These are phyloP conservation scores for Corythornis leucogaster DNA, from an alignment of 2,797 vertebrate genomes.

Conservation along the genomic window DNA sequence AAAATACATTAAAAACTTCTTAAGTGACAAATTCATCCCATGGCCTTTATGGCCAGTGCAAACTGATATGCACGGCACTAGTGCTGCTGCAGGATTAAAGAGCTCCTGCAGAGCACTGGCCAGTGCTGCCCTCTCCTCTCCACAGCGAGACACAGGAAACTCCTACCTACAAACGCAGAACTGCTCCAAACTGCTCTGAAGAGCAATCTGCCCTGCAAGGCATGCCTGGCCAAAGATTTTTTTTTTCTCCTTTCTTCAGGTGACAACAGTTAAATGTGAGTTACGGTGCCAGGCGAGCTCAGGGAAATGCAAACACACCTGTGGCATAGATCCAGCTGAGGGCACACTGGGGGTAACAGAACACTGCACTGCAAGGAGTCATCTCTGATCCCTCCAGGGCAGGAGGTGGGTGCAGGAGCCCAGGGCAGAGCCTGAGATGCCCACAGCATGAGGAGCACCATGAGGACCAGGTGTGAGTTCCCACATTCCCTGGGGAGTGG, in stretches of 20 bases:
- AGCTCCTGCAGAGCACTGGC: neutral
- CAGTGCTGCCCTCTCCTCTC: neutral
- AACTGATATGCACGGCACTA: neutral
- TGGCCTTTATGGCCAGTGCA: slow-evolving; percentile 1
- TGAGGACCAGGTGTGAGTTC: accelerated
- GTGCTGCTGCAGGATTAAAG: neutral
- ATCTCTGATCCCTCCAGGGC: accelerated
- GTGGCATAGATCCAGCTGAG: neutral
- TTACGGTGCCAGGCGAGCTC: neutral
- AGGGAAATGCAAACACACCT: neutral
- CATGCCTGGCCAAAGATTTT: neutral
- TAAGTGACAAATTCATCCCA: neutral
- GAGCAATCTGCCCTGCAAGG: neutral
- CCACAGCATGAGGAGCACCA: accelerated
- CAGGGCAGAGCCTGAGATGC: neutral
- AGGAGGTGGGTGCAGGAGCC: neutral
- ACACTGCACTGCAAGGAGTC: accelerated
- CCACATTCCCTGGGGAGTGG: neutral
- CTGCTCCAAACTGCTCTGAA: neutral
- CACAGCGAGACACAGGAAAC: neutral
- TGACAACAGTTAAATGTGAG: neutral
- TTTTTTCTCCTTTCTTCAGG: neutral
- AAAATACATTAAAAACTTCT: slow-evolving; percentile 32
- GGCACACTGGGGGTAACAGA: neutral
- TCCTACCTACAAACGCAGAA: neutral